phyloP scores from a whole-genome alignment of 2,888 invertebrate species.

The Buathra laborator region DNA sequence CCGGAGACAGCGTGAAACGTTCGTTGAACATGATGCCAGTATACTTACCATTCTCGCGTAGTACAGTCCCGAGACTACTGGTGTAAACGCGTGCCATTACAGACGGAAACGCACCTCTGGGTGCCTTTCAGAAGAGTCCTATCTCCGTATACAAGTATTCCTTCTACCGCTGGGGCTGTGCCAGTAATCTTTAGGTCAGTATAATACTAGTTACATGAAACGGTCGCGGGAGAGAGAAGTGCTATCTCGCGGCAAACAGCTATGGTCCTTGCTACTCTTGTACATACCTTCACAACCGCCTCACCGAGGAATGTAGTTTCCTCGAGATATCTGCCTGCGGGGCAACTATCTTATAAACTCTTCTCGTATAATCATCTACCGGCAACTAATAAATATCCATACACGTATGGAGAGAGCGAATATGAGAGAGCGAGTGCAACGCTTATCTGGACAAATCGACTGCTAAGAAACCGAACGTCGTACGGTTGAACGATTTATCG shows the following conservation, averaged over 20 bases:
- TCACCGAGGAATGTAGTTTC: slow-evolving; percentile 69
- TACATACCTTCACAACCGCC: slow-evolving; percentile 52
- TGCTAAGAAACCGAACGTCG: slow-evolving; percentile 20
- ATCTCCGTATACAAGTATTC: not conserved
- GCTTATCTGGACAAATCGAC: slow-evolving; percentile 47
- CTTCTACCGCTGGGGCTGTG: slow-evolving; percentile 47
- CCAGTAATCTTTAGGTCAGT: slow-evolving; percentile 80
- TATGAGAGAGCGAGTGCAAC: slow-evolving; percentile 32
- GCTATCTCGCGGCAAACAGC: slow-evolving; percentile 36
- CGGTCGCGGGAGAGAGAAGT: slow-evolving; percentile 39
- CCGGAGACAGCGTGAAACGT: slow-evolving; percentile 9
- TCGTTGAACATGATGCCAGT: not conserved
- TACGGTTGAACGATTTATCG: not conserved
- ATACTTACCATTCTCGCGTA: not conserved
- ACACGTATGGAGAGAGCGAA: slow-evolving; percentile 6
- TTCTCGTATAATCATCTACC: slow-evolving; percentile 65
- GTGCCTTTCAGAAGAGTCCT: not conserved
- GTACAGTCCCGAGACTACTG: not conserved
- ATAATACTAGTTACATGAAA: slow-evolving; percentile 74
- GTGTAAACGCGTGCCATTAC: slow-evolving; percentile 10
- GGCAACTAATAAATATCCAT: slow-evolving; percentile 63
- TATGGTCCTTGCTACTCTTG: slow-evolving; percentile 57
- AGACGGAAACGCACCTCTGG: slow-evolving; percentile 7
- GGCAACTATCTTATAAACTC: slow-evolving; percentile 60
- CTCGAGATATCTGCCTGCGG: slow-evolving; percentile 57